phyloP scores from a whole-genome alignment of 2,113 vertebrate genomes.

The Notechis scutatus region DNA sequence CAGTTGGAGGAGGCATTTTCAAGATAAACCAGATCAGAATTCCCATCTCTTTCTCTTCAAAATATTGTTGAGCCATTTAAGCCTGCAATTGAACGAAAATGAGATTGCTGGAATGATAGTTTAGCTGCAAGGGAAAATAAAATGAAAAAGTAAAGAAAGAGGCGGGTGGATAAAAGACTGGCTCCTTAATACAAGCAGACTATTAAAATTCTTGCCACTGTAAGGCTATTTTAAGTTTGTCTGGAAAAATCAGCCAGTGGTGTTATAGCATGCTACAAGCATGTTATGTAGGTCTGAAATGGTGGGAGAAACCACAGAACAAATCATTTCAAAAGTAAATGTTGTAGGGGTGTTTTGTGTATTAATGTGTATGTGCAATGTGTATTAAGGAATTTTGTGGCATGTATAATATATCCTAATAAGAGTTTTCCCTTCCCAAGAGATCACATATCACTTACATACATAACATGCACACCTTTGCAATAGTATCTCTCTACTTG shows the following conservation, averaged over 20 bases:
- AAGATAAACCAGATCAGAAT: background rate
- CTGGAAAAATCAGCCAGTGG: background rate
- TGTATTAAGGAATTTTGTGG: background rate
- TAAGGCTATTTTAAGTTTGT: background rate
- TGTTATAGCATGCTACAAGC: background rate
- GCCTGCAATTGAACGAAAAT: background rate
- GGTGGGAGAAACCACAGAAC: background rate
- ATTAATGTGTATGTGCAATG: background rate
- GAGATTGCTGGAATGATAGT: background rate
- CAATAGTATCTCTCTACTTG: background rate
- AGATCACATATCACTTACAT: background rate
- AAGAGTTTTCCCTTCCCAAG: background rate
- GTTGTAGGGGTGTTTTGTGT: background rate
- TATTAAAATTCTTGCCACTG: background rate
- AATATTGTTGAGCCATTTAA: background rate
- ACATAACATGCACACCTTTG: background rate
- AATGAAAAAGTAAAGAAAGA: background rate
- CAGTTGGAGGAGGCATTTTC: background rate
- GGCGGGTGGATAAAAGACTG: background rate
- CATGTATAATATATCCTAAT: background rate
- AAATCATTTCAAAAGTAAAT: background rate
- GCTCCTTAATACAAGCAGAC: background rate
- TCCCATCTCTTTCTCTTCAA: background rate
- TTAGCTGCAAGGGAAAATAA: background rate
- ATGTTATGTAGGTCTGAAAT: background rate